Evolutionary conservation across 2,888 invertebrate species (phyloP).

Genomic region (Plebejus melissa): DNA sequence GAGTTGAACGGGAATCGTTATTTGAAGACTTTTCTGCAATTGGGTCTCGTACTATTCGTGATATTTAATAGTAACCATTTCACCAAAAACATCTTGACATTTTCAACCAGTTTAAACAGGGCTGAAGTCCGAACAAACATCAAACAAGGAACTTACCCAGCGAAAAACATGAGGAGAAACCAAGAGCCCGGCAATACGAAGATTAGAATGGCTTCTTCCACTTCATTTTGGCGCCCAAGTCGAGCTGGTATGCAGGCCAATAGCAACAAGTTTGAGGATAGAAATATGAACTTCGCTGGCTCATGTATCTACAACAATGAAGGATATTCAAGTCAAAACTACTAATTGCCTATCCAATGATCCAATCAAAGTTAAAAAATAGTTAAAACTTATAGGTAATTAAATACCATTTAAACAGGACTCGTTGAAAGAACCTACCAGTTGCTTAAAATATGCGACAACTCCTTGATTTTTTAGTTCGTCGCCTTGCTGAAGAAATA

Average conservation of each 20-base stretch:
- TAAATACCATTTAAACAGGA: too few relatives aligned
- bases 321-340: neutral
- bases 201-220: constrained; percentile 94
- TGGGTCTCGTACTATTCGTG: neutral
- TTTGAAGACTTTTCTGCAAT: too few relatives aligned
- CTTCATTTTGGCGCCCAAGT: constrained; percentile 83
- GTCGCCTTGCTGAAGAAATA: constrained; percentile 94
- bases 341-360: neutral
- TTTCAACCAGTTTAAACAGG: neutral
- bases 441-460: constrained; percentile 92
- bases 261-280: constrained; percentile 93
- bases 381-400: too few relatives aligned
- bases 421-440: constrained; percentile 79
- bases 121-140: neutral
- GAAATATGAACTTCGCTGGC: constrained; percentile 96
- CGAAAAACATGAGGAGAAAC: constrained; percentile 99
- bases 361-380: neutral
- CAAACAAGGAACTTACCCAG: constrained; percentile 83
- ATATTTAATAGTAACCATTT: neutral
- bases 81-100: neutral
- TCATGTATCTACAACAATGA: constrained; percentile 85
- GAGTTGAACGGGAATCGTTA: too few relatives aligned
- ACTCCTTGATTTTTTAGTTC: constrained; percentile 97
- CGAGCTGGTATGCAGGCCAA: constrained; percentile 94
- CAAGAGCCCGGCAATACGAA: constrained; percentile 97